Percentiles rank a stretch among this genome's conserved stretches.
phyloP scores from a whole-genome alignment of 1,140 invertebrate genomes.

The Sipha flava region DNA sequence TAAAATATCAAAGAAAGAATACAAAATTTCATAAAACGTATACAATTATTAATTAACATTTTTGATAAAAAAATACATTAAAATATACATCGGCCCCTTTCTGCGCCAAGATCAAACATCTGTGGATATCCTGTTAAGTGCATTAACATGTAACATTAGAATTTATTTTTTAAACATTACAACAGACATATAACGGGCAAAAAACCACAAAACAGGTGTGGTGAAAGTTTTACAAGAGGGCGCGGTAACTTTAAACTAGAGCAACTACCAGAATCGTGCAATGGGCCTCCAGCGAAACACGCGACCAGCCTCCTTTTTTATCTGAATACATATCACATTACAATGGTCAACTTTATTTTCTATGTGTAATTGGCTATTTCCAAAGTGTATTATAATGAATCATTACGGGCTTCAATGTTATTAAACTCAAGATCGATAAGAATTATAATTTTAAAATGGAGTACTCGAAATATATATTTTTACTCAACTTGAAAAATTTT shows the following conservation, averaged over 20 bases:
- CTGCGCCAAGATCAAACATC: neutral
- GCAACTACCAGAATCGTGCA: conserved; percentile 33
- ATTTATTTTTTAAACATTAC: conserved; percentile 26
- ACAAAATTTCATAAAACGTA: too few relatives aligned
- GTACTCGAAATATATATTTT: too few relatives aligned
- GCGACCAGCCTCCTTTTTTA: conserved; percentile 30
- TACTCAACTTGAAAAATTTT: neutral
- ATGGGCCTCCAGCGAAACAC: conserved; percentile 27
- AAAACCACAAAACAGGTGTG: conserved; percentile 31
- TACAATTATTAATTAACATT: too few relatives aligned
- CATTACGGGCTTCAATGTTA: neutral
- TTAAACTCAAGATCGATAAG: neutral
- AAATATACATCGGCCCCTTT: neutral
- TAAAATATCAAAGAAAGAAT: too few relatives aligned
- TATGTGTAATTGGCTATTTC: conserved; percentile 30
- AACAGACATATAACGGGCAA: conserved; percentile 21
- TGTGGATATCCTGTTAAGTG: neutral
- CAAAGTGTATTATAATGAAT: conserved; percentile 12
- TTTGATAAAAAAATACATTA: neutral
- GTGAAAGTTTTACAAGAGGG: conserved; percentile 33
- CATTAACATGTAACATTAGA: conserved; percentile 18
- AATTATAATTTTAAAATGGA: too few relatives aligned
- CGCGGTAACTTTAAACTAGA: conserved; percentile 33
- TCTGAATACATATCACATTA: conserved; percentile 18
- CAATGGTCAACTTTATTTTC: conserved; percentile 30